Conservation (phyloP, 2,888 invertebrate genomes). For the Sinohyriopsis cumingii region DNA sequence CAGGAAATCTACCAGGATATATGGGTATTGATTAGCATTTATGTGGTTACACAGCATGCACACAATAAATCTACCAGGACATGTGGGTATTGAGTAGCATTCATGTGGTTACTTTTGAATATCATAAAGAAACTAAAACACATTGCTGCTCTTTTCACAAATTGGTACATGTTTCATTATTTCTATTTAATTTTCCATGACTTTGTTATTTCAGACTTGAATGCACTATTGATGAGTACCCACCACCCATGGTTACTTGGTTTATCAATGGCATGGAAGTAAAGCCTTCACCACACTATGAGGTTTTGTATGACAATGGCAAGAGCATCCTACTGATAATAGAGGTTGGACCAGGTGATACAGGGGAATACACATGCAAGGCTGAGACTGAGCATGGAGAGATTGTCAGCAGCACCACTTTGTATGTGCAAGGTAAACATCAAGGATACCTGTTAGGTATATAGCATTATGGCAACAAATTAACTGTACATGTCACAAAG, state of each 20-base stretch:
- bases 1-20: too few relatives aligned
- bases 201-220: constrained; percentile 56
- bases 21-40: too few relatives aligned
- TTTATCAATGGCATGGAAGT: constrained; percentile 73
- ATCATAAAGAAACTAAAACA: too few relatives aligned
- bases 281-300: constrained; percentile 68
- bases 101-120: too few relatives aligned
- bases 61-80: too few relatives aligned
- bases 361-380: constrained; percentile 95
- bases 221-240: constrained; percentile 64
- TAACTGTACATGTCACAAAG: too few relatives aligned
- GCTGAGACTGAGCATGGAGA: constrained; percentile 94
- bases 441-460: constrained; percentile 44
- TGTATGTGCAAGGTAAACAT: constrained; percentile 73
- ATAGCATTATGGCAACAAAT: constrained; percentile 1
- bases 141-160: too few relatives aligned
- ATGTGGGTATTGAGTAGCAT: too few relatives aligned
- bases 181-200: neutral
- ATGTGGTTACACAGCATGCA: too few relatives aligned
- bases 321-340: constrained; percentile 66
- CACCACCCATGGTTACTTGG: constrained; percentile 71
- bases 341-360: constrained; percentile 84
- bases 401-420: constrained; percentile 93
- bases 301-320: constrained; percentile 61
- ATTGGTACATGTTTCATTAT: neutral